Conservation (phyloP, 2,797 vertebrate species). For the Cichlasoma orientale region DNA sequence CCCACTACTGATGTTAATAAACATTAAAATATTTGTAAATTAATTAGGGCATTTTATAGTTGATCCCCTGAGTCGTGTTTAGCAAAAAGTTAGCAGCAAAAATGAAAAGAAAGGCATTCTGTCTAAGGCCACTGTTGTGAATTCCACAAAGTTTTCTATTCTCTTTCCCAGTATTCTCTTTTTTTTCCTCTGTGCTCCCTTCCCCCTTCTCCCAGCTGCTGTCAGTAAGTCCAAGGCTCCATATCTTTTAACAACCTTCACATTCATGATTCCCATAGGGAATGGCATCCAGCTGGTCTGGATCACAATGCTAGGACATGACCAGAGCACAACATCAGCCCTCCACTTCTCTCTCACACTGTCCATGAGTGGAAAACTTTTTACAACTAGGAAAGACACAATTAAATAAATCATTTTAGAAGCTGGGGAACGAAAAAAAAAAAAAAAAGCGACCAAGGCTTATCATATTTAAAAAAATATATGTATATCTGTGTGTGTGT, state of each 20-base stretch:
- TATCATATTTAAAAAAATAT: slow-evolving; percentile 14
- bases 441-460: slow-evolving; percentile 16
- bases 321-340: slow-evolving; percentile 78
- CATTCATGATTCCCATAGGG: slow-evolving; percentile 84
- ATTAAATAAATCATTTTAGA: slow-evolving; percentile 46
- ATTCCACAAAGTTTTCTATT: slow-evolving; percentile 67
- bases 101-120: slow-evolving; percentile 44
- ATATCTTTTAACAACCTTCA: slow-evolving; percentile 88
- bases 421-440: background rate
- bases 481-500: background rate
- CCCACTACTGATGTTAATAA: background rate
- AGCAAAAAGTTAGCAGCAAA: slow-evolving; percentile 9
- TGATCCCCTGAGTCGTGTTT: background rate
- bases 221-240: slow-evolving; percentile 85
- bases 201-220: slow-evolving; percentile 86
- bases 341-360: slow-evolving; percentile 64
- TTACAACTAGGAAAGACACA: slow-evolving; percentile 44
- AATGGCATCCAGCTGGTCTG: slow-evolving; percentile 86
- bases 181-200: slow-evolving; percentile 59
- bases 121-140: slow-evolving; percentile 58
- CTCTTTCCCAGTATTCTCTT: slow-evolving; percentile 59
- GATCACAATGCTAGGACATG: slow-evolving; percentile 77
- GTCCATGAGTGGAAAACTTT: slow-evolving; percentile 56
- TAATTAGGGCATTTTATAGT: background rate
- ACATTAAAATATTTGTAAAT: background rate